Evolutionary conservation across 2,888 invertebrate genomes (phyloP), one percentile per base, ranked within the genome.

Genomic region (Nowickia ferox): DNA sequence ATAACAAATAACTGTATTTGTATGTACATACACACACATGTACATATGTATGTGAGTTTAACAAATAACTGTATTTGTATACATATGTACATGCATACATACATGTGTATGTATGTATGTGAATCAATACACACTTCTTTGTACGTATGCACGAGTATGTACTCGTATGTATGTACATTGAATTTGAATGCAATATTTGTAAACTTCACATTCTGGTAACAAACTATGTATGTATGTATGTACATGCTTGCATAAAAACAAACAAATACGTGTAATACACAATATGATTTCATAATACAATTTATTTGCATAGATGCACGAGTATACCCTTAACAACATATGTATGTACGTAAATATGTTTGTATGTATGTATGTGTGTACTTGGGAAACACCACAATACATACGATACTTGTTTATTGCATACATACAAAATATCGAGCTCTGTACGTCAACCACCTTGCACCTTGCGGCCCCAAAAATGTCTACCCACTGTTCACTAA

Each of bases 381-480:
- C 53, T 55, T 71, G 40, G 22, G 57, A 71, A 42, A 55, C 30
- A 69, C 17, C 11, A 61, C n/a, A 69, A 40, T 13, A 44, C 72
- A 40, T 13, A 44, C 72, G 19, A 74, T 11, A 74, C 48, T 30
- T 51, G 30, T 17, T 68, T 10, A 17, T 10, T 68, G 38, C 40
- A 57, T 59, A 48, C 57, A 51, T 15, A 40, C 11, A 59, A 42
- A 15, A 55, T n/a, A 17, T 1, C 22, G 44, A n/a, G 53, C 65
- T 65, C 17, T 42, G 46, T 11, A 51, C 57, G 51, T 69, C 13
- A 22, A 40, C 72, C 69, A 74, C 40, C 74, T 51, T 51, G 19
- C 80, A 80, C 65, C 66, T 65, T 63, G n/a, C 80, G n/a, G 51
- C 40, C 74, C 59, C 48, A 68, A 74, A 68, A 74, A 59, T 22